Conservation (phyloP, 2,888 invertebrate genomes). For the Onchidella celtica region DNA sequence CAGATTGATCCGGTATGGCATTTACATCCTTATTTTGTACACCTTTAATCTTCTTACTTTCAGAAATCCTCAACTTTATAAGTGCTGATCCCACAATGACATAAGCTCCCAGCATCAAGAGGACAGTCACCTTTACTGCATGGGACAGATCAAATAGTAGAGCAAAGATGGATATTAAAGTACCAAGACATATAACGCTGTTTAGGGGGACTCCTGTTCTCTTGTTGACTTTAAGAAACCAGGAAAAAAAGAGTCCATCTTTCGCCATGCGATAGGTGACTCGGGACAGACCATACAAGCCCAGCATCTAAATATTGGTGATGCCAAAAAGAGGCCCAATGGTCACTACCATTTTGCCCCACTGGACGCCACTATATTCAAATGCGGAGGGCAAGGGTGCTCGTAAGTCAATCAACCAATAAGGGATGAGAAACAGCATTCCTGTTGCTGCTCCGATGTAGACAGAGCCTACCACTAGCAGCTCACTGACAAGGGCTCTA, state of each 20-base stretch:
- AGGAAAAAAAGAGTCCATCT: slow-evolving; percentile 90
- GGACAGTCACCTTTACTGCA: slow-evolving; percentile 95
- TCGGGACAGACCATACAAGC: slow-evolving; percentile 90
- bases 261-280: slow-evolving; percentile 94
- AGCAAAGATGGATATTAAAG: slow-evolving; percentile 84
- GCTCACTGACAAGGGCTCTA: slow-evolving; percentile 73
- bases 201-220: slow-evolving; percentile 85
- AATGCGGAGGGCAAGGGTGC: slow-evolving; percentile 76
- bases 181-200: slow-evolving; percentile 69
- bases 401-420: slow-evolving; percentile 64
- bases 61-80: slow-evolving; percentile 89
- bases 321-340: slow-evolving; percentile 73
- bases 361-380: slow-evolving; percentile 62
- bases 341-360: slow-evolving; percentile 72
- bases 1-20: not conserved
- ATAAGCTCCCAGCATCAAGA: slow-evolving; percentile 83
- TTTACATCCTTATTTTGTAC: not conserved
- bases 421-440: slow-evolving; percentile 71
- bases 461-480: slow-evolving; percentile 66
- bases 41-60: slow-evolving; percentile 53
- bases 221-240: slow-evolving; percentile 85
- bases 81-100: slow-evolving; percentile 94
- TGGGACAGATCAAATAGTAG: slow-evolving; percentile 92
- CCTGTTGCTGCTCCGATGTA: slow-evolving; percentile 69
- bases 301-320: slow-evolving; percentile 83